Percentiles rank a stretch among this genome's conserved stretches.
Conservation (phyloP, 2,113 vertebrate species). For the Reinhardtius hippoglossoides region DNA sequence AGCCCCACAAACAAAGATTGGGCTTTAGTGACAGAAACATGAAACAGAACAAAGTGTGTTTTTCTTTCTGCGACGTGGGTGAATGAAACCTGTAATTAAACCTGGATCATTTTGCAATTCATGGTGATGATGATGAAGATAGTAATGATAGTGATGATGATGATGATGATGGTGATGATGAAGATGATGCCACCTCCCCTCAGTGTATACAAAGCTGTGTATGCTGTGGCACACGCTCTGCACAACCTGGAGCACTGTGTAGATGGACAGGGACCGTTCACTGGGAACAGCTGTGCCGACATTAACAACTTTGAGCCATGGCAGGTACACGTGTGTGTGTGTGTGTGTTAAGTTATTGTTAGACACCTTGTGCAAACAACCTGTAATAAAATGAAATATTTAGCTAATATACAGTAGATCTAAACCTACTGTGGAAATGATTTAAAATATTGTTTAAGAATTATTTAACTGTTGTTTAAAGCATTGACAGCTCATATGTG, state of each 20-base stretch:
- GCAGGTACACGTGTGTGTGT: slow-evolving; percentile 74
- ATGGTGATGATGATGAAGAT: too few species aligned
- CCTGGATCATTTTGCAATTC: too few species aligned
- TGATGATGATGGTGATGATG: not conserved
- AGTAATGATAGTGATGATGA: not conserved
- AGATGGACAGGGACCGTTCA: slow-evolving; percentile 78
- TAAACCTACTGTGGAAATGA: too few species aligned
- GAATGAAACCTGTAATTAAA: too few species aligned
- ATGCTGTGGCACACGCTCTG: slow-evolving; percentile 85
- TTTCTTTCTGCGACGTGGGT: not conserved
- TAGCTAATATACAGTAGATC: too few species aligned
- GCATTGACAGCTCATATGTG: too few species aligned
- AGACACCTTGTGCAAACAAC: too few species aligned
- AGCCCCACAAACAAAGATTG: too few species aligned
- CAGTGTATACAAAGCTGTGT: slow-evolving; percentile 88
- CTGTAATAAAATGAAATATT: too few species aligned
- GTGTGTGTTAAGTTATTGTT: not conserved
- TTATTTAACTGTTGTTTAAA: too few species aligned
- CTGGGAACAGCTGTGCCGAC: slow-evolving; percentile 73
- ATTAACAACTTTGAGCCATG: slow-evolving; percentile 86
- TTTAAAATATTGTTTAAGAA: too few species aligned
- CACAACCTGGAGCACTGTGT: slow-evolving; percentile 82
- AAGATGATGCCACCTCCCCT: not conserved
- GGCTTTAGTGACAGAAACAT: not conserved
- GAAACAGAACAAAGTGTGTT: not conserved